phyloP scores from a whole-genome alignment of 2,797 vertebrate species.

The Platyrinchus mystaceus region DNA sequence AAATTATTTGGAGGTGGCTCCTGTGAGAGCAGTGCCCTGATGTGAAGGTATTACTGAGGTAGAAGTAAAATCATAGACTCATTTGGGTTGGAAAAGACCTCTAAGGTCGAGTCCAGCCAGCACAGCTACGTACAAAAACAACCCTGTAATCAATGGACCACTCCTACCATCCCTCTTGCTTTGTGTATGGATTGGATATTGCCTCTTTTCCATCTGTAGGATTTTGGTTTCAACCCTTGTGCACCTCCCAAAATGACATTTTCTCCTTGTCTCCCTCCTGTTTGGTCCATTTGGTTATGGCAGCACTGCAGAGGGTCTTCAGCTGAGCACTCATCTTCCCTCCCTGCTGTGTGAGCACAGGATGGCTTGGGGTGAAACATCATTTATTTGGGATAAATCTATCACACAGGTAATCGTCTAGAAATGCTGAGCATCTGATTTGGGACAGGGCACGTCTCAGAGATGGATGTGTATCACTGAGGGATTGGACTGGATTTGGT shows the following conservation, averaged over 20 bases:
- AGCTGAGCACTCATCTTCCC: not conserved
- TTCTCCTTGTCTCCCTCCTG: not conserved
- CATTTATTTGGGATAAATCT: not conserved
- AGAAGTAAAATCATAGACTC: not conserved
- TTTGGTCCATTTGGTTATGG: not conserved
- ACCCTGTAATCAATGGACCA: not conserved
- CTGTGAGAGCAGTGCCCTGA: not conserved
- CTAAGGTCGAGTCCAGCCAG: not conserved
- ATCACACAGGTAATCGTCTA: not conserved
- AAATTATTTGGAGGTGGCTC: not conserved
- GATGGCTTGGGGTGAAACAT: not conserved
- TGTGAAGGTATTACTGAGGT: not conserved
- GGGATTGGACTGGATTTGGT: not conserved
- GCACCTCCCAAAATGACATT: not conserved
- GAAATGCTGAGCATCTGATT: not conserved
- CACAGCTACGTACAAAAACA: not conserved
- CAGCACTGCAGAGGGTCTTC: not conserved
- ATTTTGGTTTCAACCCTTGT: not conserved
- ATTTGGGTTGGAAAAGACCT: not conserved
- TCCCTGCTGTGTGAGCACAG: not conserved
- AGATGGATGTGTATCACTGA: not conserved
- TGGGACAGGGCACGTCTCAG: not conserved
- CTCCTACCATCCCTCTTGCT: not conserved
- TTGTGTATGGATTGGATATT: rapidly evolving
- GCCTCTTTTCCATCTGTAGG: not conserved